phyloP scores from a whole-genome alignment of 2,888 invertebrate genomes.

The Mythimna ferrago region DNA sequence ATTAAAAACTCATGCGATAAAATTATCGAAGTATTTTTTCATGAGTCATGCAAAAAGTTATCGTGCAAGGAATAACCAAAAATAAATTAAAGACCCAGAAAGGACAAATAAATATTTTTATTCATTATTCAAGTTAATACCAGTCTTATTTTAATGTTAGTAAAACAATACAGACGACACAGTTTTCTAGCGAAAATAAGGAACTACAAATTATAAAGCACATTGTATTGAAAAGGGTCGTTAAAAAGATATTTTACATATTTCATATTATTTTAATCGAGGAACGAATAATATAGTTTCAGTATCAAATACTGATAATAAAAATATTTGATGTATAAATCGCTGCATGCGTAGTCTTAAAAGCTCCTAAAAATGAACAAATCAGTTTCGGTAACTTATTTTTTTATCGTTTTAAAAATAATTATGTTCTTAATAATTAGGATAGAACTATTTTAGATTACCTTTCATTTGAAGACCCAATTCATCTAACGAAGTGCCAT shows the following conservation, averaged over 20 bases:
- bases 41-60: constrained; percentile 47
- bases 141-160: constrained; percentile 82
- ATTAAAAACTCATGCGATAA: constrained; percentile 34
- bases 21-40: background rate
- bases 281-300: constrained; percentile 1
- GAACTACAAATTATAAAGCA: constrained; percentile 43
- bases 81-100: constrained; percentile 80
- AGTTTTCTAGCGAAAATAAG: constrained; percentile 53
- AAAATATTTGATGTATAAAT: constrained; percentile 24
- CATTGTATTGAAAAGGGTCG: constrained; percentile 39
- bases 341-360: constrained; percentile 1
- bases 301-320: constrained; percentile 30
- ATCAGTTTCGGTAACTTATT: constrained; percentile 7
- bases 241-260: constrained; percentile 16
- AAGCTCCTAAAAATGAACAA: constrained; percentile 1
- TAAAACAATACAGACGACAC: constrained; percentile 63
- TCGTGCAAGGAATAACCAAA: constrained; percentile 70
- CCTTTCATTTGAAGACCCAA: constrained; percentile 33
- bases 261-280: constrained; percentile 5
- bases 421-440: constrained; percentile 33
- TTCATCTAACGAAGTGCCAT: constrained; percentile 22
- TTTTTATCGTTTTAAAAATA: constrained; percentile 34
- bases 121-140: constrained; percentile 78
- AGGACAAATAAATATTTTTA: constrained; percentile 83
- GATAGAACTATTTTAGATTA: constrained; percentile 15